Percentiles rank a stretch among this genome's conserved stretches.
Conservation (phyloP, 2,888 invertebrate species). For the Chesias legatella region DNA sequence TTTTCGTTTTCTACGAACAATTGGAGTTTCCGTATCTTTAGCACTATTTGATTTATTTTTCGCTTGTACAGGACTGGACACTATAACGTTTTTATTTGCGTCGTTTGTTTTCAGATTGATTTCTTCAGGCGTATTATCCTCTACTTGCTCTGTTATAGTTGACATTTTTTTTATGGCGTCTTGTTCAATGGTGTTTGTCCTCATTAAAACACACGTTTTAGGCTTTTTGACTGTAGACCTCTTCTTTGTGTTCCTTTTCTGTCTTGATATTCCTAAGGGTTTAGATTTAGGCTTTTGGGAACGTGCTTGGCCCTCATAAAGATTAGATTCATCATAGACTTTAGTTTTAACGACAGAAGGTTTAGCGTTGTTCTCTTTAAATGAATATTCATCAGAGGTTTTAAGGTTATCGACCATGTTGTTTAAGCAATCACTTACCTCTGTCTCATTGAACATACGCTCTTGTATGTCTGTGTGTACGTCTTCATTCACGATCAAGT, state of each 20-base stretch:
- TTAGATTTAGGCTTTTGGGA: conserved; percentile 21
- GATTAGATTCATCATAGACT: background rate
- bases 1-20: conserved; percentile 52
- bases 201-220: conserved; percentile 20
- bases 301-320: conserved; percentile 11
- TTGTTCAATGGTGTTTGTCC: conserved; percentile 29
- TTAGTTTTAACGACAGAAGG: background rate
- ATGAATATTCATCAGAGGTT: conserved; percentile 42
- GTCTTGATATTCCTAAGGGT: conserved; percentile 6
- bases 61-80: conserved; percentile 4
- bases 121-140: conserved; percentile 23
- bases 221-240: conserved; percentile 27
- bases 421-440: conserved; percentile 54
- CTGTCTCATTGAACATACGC: conserved; percentile 36
- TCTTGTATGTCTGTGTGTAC: conserved; percentile 26
- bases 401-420: conserved; percentile 52
- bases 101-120: background rate
- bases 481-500: conserved; percentile 27
- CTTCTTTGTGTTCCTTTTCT: conserved; percentile 34
- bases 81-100: conserved; percentile 12
- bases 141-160: conserved; percentile 40
- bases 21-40: conserved; percentile 4
- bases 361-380: conserved; percentile 22
- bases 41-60: conserved; percentile 4
- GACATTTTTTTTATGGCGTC: conserved; percentile 37